phyloP scores from a whole-genome alignment of 2,888 invertebrate genomes.

The Taphrorychus bicolor region DNA sequence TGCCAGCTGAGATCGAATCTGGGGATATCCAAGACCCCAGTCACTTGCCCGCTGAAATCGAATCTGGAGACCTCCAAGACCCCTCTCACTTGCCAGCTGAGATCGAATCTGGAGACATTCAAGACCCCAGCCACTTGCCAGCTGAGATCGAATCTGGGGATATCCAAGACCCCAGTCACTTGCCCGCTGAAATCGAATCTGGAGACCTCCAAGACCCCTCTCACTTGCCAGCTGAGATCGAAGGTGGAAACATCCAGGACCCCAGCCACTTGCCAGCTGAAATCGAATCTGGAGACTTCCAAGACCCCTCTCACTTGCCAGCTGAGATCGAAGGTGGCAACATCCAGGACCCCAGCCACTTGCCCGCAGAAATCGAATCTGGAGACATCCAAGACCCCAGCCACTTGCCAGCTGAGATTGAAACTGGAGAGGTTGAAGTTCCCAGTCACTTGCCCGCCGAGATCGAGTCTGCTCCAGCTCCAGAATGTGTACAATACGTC shows the following conservation, averaged over 20 bases:
- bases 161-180: neutral
- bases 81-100: constrained; percentile 21
- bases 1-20: constrained; percentile 14
- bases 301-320: constrained; percentile 12
- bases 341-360: neutral
- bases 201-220: constrained; percentile 2
- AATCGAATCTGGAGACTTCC: neutral
- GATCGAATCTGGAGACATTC: constrained; percentile 3
- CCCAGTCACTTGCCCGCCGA: constrained; percentile 17
- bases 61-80: neutral
- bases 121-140: constrained; percentile 14
- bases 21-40: neutral
- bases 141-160: constrained; percentile 13
- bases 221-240: constrained; percentile 22
- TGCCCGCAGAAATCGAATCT: constrained; percentile 15
- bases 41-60: constrained; percentile 17
- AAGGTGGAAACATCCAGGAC: constrained; percentile 2
- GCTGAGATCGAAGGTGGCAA: constrained; percentile 3
- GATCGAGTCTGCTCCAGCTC: constrained; percentile 11
- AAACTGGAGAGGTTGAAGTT: constrained; percentile 3
- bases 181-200: constrained; percentile 6
- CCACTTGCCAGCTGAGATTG: constrained; percentile 21
- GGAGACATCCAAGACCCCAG: neutral
- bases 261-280: constrained; percentile 3
- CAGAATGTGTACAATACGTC: constrained; percentile 29